Evolutionary conservation across 2,113 vertebrate genomes (phyloP), one percentile per base, ranked within the genome.

Genomic region (Aythya baeri): DNA sequence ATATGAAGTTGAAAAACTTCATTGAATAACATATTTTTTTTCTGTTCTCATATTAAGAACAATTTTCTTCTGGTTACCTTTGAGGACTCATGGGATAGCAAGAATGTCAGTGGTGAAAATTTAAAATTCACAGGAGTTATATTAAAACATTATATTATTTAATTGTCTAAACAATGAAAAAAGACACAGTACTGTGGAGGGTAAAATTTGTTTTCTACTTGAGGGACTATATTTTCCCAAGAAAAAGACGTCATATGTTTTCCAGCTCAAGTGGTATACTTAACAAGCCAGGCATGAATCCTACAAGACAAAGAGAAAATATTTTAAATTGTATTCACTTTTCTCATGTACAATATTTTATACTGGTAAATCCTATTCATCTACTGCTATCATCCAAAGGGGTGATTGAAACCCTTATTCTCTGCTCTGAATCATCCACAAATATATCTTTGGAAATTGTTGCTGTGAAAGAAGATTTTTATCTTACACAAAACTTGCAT

Each of bases 1-100:
- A 27, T 50, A 65, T 31, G 32, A 95, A 52, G n/a, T 83, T 43
- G 41, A 34, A 89, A 97, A 94, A 85, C 70, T 62, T 87, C 5
- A 89, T 75, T 92, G 54, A 92, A 73, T 13, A 58, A 7, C 9
- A 7, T 54, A 3, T 29, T 90, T 70, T 70, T 44, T 80, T 75
- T 41, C 44, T 76, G 7, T 72, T 93, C 58, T 72, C 44, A 93
- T 74, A 81, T 91, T 82, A 86, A 85, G 31, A 68, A 70, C 84
- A 63, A 81, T 83, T 96, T 97, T 72, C 67, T 46, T 97, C 16
- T 93, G 13, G 14, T 89, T 96, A 90, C 63, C 29, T 91, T 88
- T 86, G 72, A 85, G 57, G 43, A 71, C 59, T 83, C 72, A 21
- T 38, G 68, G 59, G 43, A 88, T 58, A 63, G 73, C 18, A 91